Conservation (phyloP, 2,888 invertebrate genomes). For the Chrysotoxum bicinctum region DNA sequence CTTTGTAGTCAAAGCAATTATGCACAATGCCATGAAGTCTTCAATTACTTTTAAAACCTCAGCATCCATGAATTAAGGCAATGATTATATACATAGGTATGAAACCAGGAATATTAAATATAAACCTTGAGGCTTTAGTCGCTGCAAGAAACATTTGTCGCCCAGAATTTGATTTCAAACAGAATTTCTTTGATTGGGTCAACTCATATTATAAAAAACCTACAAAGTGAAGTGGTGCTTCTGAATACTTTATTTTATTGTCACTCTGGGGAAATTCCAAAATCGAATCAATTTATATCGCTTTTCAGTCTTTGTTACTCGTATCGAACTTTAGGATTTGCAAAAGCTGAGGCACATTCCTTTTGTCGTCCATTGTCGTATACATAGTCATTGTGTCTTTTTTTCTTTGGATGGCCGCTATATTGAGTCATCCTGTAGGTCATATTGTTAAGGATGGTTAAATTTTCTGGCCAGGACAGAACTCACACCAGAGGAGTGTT, state of each 20-base stretch:
- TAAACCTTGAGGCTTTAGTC: conserved; percentile 25
- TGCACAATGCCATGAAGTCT: no score
- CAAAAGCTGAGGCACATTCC: conserved; percentile 55
- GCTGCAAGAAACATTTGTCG: conserved; percentile 23
- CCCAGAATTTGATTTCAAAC: conserved; percentile 9
- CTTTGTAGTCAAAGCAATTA: no score
- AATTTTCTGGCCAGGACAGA: conserved; percentile 53
- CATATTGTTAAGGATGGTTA: conserved; percentile 42
- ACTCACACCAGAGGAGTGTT: conserved; percentile 49
- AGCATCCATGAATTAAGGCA: neutral
- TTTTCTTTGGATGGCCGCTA: conserved; percentile 27
- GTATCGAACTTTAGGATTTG: conserved; percentile 58
- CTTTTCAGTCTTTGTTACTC: conserved; percentile 62
- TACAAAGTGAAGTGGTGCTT: conserved; percentile 49
- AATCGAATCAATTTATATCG: conserved; percentile 70
- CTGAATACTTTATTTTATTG: conserved; percentile 72
- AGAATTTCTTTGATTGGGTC: conserved; percentile 49
- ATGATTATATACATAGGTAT: neutral
- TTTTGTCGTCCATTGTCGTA: conserved; percentile 37
- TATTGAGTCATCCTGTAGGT: conserved; percentile 43
- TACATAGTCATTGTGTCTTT: conserved; percentile 34
- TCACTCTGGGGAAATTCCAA: conserved; percentile 67
- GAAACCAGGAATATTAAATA: conserved; percentile 4
- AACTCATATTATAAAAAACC: conserved; percentile 46
- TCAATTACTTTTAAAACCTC: no score